Evolutionary conservation across 1,140 invertebrate species (phyloP), one percentile per base, ranked within the genome.

Genomic region (Dendroctonus ponderosae): DNA sequence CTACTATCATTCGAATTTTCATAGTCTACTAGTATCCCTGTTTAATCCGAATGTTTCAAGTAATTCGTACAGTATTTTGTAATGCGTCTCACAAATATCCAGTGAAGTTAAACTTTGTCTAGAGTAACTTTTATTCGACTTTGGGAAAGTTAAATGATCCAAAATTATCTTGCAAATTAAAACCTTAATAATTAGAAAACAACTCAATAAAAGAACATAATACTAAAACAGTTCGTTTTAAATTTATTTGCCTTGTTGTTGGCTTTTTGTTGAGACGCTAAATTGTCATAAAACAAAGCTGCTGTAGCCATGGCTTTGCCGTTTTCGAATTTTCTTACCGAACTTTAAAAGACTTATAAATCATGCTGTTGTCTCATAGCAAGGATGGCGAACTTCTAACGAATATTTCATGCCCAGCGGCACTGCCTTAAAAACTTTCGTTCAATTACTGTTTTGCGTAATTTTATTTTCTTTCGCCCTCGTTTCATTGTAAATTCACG

Each of bases 341-440:
- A 56, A 64, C 52, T 69, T 72, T 71, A 71, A 66, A 71, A 72
- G 69, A 65, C 60, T 63, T 56, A 70, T 70, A 67, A 70, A 70
- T 70, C 69, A 70, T 68, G 67, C 51, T 53, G 65, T 68, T 70
- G 69, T 67, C 69, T 66, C 59, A 50, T 51, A 7, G 40, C 48
- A 52, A 9, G 49, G 60, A 70, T 61, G 66, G 58, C 61, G 64
- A 70, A 70, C 48, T 72, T 72, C 68, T 67, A 72, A 68, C 69
- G 69, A 72, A 72, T 71, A 72, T 72, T 67, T 72, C 61, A 71
- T 69, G 70, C 52, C 62, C 53, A 52, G 39, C 60, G 43, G 50
- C 48, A 53, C 64, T 62, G 66, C 63, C 69, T 64, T 62, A 54
- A 66, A 44, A 67, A 70, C 59, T 63, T 67, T 67, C 44, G 50